Percentiles rank a stretch among this genome's conserved stretches.
phyloP scores from a whole-genome alignment of 2,797 vertebrate species.

The Aselliscus stoliczkanus region DNA sequence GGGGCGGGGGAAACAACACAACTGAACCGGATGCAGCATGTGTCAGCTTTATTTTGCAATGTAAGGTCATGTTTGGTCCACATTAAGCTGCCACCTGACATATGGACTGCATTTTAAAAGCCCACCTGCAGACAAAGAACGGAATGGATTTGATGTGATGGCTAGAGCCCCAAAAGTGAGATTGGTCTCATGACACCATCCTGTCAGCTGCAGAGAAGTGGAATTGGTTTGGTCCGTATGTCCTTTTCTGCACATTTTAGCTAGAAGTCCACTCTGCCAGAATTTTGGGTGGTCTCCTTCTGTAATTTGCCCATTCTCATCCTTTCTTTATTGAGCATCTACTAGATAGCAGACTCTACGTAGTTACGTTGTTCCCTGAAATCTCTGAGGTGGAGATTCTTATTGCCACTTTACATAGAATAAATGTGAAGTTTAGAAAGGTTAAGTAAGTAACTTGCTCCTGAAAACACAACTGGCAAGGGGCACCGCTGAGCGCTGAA shows the following conservation, averaged over 20 bases:
- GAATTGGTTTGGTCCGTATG: not conserved
- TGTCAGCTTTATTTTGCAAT: not conserved
- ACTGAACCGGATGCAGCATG: not conserved
- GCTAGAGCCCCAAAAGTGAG: not conserved
- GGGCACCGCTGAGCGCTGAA: not conserved
- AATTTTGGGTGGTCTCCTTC: not conserved
- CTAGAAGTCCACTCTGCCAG: not conserved
- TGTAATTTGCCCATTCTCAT: not conserved
- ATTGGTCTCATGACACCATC: not conserved
- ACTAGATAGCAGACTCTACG: not conserved
- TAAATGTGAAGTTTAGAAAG: not conserved
- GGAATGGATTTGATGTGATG: not conserved
- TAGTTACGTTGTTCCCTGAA: not conserved
- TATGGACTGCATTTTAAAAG: not conserved
- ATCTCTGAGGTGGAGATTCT: not conserved
- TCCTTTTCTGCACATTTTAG: not conserved
- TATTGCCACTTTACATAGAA: not conserved
- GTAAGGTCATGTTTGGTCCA: not conserved
- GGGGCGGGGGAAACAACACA: not conserved
- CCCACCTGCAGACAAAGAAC: not conserved
- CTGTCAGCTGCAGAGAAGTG: not conserved
- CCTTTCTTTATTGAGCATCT: not conserved
- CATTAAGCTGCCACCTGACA: not conserved
- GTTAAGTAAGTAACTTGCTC: not conserved
- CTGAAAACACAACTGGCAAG: not conserved